Evolutionary conservation across 1,140 invertebrate species (phyloP).

Genomic region (Caerostris extrusa): DNA sequence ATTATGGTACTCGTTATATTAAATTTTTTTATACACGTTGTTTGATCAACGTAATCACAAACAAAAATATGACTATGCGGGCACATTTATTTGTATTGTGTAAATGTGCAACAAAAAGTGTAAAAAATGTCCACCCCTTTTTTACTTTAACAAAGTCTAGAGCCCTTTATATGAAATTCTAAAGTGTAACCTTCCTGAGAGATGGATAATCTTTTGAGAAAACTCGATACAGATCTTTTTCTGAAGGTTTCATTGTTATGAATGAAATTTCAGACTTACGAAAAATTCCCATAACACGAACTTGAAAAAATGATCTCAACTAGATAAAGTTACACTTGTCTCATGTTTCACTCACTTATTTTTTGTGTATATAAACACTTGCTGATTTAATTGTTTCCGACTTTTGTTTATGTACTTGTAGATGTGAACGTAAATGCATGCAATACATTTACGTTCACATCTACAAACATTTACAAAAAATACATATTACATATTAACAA

Average conservation of each 20-base stretch:
- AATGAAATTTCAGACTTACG: background rate
- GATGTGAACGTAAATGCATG: no score
- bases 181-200: background rate
- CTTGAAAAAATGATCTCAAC: background rate
- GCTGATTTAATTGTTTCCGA: no score
- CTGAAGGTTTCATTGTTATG: conserved; percentile 1
- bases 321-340: background rate
- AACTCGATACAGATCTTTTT: background rate
- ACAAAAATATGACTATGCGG: background rate
- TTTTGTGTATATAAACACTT: no score
- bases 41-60: background rate
- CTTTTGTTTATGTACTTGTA: no score
- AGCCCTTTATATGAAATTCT: background rate
- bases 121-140: background rate
- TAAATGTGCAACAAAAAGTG: background rate
- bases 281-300: background rate
- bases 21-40: no score
- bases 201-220: background rate
- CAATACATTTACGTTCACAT: no score
- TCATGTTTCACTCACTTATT: background rate
- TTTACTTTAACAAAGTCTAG: background rate
- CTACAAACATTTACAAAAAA: no score
- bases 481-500: no score
- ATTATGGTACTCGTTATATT: no score
- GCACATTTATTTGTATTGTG: background rate